Conservation (phyloP, 2,888 invertebrate genomes). For the Polymixis lichenea region DNA sequence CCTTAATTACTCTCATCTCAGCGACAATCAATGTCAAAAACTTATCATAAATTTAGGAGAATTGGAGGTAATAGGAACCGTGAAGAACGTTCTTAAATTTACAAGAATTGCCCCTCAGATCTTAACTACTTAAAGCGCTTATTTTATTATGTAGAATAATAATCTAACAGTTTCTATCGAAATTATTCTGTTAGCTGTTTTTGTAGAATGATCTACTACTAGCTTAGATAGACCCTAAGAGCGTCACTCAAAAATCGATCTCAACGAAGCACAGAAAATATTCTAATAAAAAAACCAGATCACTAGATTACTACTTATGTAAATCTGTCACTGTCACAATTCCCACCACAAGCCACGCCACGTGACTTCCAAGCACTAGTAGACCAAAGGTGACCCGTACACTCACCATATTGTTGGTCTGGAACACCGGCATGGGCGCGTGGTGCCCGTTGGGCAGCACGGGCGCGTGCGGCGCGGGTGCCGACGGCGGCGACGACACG, state of each 20-base stretch:
- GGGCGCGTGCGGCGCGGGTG: conserved; percentile 85
- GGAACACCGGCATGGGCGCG: conserved; percentile 86
- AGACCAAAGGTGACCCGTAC: fast-evolving
- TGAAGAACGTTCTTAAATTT: too few relatives aligned
- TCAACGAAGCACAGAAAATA: background rate
- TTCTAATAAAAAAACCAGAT: background rate
- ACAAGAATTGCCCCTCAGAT: background rate
- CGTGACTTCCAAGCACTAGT: background rate
- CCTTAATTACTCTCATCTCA: too few relatives aligned
- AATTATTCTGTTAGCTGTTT: background rate
- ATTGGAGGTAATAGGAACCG: too few relatives aligned
- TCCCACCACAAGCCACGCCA: conserved; percentile 3
- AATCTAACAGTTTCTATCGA: background rate
- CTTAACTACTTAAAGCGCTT: background rate
- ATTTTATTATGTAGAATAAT: background rate
- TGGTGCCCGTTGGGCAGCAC: conserved; percentile 88
- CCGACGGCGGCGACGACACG: conserved; percentile 89
- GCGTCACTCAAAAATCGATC: background rate
- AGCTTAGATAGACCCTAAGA: background rate
- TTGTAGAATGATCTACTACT: background rate
- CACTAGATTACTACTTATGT: background rate
- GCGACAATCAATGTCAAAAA: too few relatives aligned
- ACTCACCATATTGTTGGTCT: conserved; percentile 89
- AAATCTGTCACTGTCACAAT: background rate
- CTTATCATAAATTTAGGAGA: too few relatives aligned